Evolutionary conservation across 92 coral and sea anemone species (phyloP).

Genomic region (Siderastrea siderea): DNA sequence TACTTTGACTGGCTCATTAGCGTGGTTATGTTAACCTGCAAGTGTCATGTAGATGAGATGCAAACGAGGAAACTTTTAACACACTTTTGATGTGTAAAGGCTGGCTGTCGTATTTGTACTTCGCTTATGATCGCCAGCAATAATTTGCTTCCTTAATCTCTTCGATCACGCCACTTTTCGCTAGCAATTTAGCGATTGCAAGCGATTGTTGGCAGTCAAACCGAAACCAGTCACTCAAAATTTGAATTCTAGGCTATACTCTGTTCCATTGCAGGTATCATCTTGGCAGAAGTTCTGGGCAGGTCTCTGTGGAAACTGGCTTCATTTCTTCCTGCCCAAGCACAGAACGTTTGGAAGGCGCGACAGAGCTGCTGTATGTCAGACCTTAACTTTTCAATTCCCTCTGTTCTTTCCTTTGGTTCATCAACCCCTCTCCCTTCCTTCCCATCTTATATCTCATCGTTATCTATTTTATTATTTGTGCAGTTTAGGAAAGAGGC

Average conservation of each 20-base stretch:
- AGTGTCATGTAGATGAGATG: no score
- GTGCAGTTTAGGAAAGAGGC: constrained; percentile 80
- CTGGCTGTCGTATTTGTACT: no score
- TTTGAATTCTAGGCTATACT: neutral
- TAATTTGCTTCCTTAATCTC: no score
- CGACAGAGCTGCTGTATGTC: constrained; percentile 86
- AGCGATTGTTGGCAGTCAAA: no score
- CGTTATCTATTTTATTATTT: neutral
- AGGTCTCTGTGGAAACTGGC: constrained; percentile 83
- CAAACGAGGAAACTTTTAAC: no score
- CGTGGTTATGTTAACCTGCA: neutral
- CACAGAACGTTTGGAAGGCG: constrained; percentile 91
- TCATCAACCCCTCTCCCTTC: no score
- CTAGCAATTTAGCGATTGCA: no score
- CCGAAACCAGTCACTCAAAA: no score
- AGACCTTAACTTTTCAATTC: neutral
- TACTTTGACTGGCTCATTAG: no score
- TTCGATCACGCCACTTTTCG: no score
- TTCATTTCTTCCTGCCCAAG: constrained; percentile 88
- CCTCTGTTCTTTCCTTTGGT: neutral
- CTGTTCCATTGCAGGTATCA: constrained; percentile 78
- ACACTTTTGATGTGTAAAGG: no score
- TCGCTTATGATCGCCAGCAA: no score
- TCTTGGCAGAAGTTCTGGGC: constrained; percentile 99
- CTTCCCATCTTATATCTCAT: neutral